Base-by-base conservation (phyloP, 2,888 invertebrate species). In the Xestia xanthographa region DNA sequence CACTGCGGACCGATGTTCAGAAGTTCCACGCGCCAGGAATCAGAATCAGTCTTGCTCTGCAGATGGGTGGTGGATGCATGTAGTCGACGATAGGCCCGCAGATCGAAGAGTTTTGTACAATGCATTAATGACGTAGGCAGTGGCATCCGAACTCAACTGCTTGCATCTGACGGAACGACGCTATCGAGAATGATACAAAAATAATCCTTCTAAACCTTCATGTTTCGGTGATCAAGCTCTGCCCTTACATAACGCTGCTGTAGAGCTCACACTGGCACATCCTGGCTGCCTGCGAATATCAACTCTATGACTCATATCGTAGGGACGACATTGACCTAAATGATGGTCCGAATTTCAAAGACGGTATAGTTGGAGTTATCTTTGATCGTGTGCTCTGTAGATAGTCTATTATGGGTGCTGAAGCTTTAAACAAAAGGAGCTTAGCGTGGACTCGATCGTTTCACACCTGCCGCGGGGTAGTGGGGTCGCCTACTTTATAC, bases 221-320 rank as follows among this genome's bases (percentile, higher is more conserved):
- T 29, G 17, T 29, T 38, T 29, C 38, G 8, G 41, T 67, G 22
- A 50, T 22, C 48, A 50, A 69, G 20, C 29, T 12, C 45, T 43
- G 2, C 26, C 72, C 53, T 80, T 77, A 67, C 60, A 43, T 71
- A 74, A 71, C 14, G 41, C 38, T 56, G 41, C 62, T 69, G 38
- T 48, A 70, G 34, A 67, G 70, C 56, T 70, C 58, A 29, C n/a
- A 2, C 22, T 2, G 22, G 45, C 58, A 43, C 26, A 14, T 17
- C 48, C 63, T 69, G 71, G 71, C 60, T 38, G 14, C n/a, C 17
- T 50, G 72, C 75, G 53, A 72, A 70, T 66, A 17, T 82, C 50
- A 11, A 62, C 50, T 38, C 17, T 79, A 66, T 66, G 78, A 72
- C 50, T 63, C 26, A 69, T 63, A 17, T 6, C 34, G 2, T 66